phyloP scores from a whole-genome alignment of 2,113 vertebrate species.

The Hippocampus comes region DNA sequence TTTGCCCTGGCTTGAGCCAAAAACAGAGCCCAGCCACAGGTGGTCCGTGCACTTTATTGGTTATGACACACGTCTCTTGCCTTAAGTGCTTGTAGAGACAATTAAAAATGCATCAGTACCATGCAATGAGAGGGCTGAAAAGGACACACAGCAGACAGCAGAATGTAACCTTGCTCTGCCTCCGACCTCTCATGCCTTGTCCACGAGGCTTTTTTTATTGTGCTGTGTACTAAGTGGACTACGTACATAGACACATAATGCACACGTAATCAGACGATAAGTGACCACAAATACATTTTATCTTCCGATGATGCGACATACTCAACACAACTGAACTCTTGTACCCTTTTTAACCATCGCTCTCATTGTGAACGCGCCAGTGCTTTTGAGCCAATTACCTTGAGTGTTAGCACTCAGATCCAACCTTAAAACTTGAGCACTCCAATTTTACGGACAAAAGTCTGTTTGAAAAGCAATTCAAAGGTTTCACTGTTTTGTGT shows the following conservation, averaged over 20 bases:
- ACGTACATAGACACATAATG: background rate
- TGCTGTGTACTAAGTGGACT: background rate
- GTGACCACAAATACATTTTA: background rate
- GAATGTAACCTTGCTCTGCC: constrained; percentile 53
- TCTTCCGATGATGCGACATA: background rate
- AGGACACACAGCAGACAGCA: constrained; percentile 45
- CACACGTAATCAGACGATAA: background rate
- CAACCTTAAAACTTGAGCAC: too few species aligned
- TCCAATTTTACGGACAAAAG: too few species aligned
- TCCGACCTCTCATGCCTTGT: constrained; percentile 45
- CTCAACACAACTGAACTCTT: background rate
- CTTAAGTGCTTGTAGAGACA: constrained; percentile 63
- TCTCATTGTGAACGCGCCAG: background rate
- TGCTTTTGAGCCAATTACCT: background rate
- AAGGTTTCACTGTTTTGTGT: too few species aligned
- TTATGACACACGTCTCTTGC: constrained; percentile 62
- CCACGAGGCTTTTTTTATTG: constrained; percentile 21
- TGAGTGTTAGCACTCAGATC: background rate
- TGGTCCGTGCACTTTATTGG: constrained; percentile 60
- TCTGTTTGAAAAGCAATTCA: too few species aligned
- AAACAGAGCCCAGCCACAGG: constrained; percentile 63
- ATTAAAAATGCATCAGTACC: constrained; percentile 65
- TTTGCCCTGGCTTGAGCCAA: constrained; percentile 63
- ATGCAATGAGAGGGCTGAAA: constrained; percentile 43
- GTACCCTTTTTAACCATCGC: background rate